Percentiles rank a stretch among this genome's conserved stretches.
These are phyloP conservation scores for Castor canadensis DNA, from an alignment of 2,113 vertebrate genomes.

Conservation along the genomic window DNA sequence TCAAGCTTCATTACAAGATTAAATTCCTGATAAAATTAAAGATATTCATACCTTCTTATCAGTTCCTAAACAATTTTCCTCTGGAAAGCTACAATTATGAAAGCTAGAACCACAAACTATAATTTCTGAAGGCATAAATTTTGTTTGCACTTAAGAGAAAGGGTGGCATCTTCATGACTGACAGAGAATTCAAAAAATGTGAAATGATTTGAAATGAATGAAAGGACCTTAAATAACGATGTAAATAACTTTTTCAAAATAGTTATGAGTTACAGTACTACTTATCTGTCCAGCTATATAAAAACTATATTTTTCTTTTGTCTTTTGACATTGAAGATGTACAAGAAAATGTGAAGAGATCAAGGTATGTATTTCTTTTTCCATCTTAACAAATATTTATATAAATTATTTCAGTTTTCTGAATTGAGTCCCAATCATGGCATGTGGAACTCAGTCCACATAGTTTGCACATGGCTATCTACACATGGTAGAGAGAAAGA, in stretches of 20 bases:
- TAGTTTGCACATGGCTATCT: too few relatives aligned
- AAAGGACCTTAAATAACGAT: not conserved
- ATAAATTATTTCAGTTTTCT: not conserved
- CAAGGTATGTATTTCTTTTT: not conserved
- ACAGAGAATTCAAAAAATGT: not conserved
- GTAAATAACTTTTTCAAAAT: not conserved
- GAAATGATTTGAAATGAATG: slow-evolving; percentile 10
- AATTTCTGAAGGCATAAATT: not conserved
- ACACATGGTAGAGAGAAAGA: not conserved
- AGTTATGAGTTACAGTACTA: not conserved
- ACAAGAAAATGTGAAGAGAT: not conserved
- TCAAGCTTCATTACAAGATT: slow-evolving; percentile 54
- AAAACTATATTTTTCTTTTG: not conserved
- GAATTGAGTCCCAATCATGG: not conserved
- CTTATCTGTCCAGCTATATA: not conserved
- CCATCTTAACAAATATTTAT: not conserved
- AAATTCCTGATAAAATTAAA: slow-evolving; percentile 44
- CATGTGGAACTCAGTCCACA: not conserved
- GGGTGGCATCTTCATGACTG: not conserved
- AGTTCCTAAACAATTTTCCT: not conserved
- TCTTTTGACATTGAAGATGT: not conserved
- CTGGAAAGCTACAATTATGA: not conserved
- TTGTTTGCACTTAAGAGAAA: not conserved
- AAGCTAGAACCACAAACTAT: not conserved
- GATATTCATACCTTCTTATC: not conserved